phyloP scores from a whole-genome alignment of 1,140 invertebrate genomes.

The Diprion similis region DNA sequence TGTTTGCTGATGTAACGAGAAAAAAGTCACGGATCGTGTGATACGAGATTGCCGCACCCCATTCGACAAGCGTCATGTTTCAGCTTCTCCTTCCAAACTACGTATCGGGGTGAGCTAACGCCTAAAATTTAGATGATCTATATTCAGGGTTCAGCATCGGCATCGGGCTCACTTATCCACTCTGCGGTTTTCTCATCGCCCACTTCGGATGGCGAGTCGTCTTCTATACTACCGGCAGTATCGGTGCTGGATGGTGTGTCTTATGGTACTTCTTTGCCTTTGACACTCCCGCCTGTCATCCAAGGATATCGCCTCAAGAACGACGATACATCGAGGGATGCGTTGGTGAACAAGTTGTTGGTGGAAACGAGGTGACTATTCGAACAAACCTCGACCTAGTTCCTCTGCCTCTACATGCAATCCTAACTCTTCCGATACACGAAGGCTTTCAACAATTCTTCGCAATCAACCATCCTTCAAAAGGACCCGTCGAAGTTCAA shows the following conservation, averaged over 20 bases:
- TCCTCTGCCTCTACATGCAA: too few relatives aligned
- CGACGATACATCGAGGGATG: constrained; percentile 73
- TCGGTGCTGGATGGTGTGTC: constrained; percentile 71
- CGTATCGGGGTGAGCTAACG: constrained; percentile 56
- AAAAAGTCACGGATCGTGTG: background rate
- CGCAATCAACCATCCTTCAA: too few relatives aligned
- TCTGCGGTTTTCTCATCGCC: constrained; percentile 74
- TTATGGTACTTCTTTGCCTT: constrained; percentile 80
- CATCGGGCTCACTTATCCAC: constrained; percentile 74
- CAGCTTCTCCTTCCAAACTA: constrained; percentile 46
- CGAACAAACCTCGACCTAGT: background rate
- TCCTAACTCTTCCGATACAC: too few relatives aligned
- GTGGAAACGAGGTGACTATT: constrained; percentile 53
- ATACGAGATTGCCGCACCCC: constrained; percentile 21
- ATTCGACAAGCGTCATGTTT: constrained; percentile 58
- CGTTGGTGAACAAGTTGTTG: constrained; percentile 61
- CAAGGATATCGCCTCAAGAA: constrained; percentile 74
- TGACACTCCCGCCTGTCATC: constrained; percentile 76
- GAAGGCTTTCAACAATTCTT: background rate
- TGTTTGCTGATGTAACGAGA: background rate
- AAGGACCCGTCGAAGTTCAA: too few relatives aligned
- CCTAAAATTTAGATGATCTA: constrained; percentile 60
- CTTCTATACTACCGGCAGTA: constrained; percentile 75
- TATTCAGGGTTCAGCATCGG: constrained; percentile 75
- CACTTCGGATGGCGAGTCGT: constrained; percentile 72